Evolutionary conservation across 2,113 vertebrate genomes (phyloP).

Genomic region (Osmerus mordax): DNA sequence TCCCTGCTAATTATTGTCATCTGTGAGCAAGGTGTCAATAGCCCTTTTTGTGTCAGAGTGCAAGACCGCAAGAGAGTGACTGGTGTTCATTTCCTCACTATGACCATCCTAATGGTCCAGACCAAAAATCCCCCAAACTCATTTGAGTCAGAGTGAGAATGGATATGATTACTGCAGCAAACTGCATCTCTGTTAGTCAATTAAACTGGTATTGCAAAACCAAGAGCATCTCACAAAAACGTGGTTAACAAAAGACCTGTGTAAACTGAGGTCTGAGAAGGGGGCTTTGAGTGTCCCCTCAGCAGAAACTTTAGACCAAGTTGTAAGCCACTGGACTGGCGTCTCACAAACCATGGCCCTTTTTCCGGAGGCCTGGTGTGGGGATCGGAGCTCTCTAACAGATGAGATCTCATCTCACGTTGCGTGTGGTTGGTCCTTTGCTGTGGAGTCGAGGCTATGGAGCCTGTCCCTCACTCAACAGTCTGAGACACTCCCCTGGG

Average conservation of each 20-base stretch:
- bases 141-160: background rate
- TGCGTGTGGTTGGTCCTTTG: background rate
- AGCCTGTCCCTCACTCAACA: background rate
- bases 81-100: background rate
- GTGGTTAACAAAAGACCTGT: too few species aligned
- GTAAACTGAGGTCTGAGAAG: too few species aligned
- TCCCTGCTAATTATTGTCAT: conserved; percentile 23
- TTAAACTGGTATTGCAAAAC: too few species aligned
- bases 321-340: too few species aligned
- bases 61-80: too few species aligned
- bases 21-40: conserved; percentile 6
- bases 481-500: background rate
- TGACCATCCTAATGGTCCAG: background rate
- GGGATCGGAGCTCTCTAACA: background rate
- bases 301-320: too few species aligned
- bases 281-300: too few species aligned
- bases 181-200: too few species aligned
- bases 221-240: too few species aligned
- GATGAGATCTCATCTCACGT: background rate
- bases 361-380: background rate
- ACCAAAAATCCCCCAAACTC: background rate
- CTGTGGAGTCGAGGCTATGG: background rate
- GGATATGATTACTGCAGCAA: too few species aligned
- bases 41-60: too few species aligned
- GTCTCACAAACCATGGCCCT: background rate